Base-by-base conservation (phyloP, 2,888 invertebrate genomes). In the Bembecia ichneumoniformis region DNA sequence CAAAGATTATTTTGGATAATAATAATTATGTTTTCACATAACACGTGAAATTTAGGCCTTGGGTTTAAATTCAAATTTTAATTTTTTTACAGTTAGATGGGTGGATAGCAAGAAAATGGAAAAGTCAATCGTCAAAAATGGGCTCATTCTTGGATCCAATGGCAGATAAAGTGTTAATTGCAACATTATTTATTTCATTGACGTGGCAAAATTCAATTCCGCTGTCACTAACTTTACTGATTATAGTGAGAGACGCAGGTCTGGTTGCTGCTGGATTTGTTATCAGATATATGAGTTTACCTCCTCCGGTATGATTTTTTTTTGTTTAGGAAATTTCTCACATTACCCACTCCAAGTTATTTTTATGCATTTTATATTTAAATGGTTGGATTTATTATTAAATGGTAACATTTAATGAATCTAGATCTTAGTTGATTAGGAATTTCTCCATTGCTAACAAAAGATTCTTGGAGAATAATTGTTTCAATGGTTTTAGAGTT, bases 81-180 rank as follows among this genome's bases (percentile, higher is more conserved):
- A 17, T 28, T 28, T 9, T 40, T 66, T 73, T 82, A 43, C 73
- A 96, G 95, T 74, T 96, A 48, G 99, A 99, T 88, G 99, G 99
- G 5, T 97, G 94, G 91, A 98, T 99, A 70, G 99, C 99, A 0
- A 90, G 99, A 51, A 94, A 93, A 48, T 97, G 95, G 91, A 91
- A 92, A 55, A 93, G 93, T 35, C 99, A 99, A 75, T 93, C 95
- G 17, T 96, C 98, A 28, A 95, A 95, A 71, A 90, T 97, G 69
- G 99, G 99, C 0, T 97, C 97, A 52, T 97, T 98, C 67, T 78
- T 99, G 13, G 99, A 99, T 80, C 99, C 99, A 0, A 91, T 98
- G 88, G 99, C 99, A 2, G 99, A 99, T 76, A 99, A 99, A 87
- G 88, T 98, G 36, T 88, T 99, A 2, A 92, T 99, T 58, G 96